Evolutionary conservation across 2,888 invertebrate genomes (phyloP), one percentile per base, ranked within the genome.

Genomic region (Metalampra italica): DNA sequence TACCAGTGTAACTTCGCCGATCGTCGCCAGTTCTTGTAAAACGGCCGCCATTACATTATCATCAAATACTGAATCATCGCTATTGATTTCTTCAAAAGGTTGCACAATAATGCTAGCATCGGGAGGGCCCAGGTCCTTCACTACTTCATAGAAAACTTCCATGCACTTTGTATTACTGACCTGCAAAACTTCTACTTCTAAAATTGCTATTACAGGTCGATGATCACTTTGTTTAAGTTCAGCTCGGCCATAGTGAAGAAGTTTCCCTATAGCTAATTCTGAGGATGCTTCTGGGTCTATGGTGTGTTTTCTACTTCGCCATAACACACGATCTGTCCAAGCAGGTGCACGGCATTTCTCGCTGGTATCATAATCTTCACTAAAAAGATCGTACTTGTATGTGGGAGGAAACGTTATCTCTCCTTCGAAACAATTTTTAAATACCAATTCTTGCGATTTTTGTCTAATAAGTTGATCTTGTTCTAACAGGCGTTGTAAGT

Each of bases 291-390:
- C 94, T 41, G 93, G 92, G 62, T 95, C 95, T 22, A 93, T 91
- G 15, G 93, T 91, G 50, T 94, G 91, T 70, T 93, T 94, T 60
- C 95, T 90, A 52, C 96, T 92, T 72, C 95, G 94, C 97, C 98
- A 99, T 50, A 99, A 87, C n/a, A 99, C 92, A 54, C 99, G 91
- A 82, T 99, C 99, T 0, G 99, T 99, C 98, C 98, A 99, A 4
- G 99, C 99, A 0, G 99, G 99, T 0, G 97, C 96, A 51, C 99
- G 92, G 72, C 95, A 94, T 83, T 99, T 99, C 77, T 99, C 99
- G 73, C 98, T 98, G 0, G 99, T 99, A 78, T 99, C 99, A 76
- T 98, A 99, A 82, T 99, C 98, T 77, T 99, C 98, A 66, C 98
- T 98, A 78, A 99, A 99, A 49, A 98, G 89, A 88, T 99, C 99